Evolutionary conservation across 2,797 vertebrate species (phyloP).

Genomic region (Halcyon badia): DNA sequence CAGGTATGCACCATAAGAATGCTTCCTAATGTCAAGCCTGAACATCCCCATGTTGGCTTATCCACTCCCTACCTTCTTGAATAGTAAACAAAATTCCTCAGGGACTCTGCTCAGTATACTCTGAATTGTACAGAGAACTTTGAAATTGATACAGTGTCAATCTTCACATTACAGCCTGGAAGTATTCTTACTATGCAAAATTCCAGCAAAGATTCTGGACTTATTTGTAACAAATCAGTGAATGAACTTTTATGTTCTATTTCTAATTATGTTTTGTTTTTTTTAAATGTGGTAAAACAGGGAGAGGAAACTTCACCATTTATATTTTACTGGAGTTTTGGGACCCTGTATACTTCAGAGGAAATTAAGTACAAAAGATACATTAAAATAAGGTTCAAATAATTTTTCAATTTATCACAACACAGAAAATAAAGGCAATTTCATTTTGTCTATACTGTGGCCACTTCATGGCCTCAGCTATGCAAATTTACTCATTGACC

Average conservation of each 20-base stretch:
- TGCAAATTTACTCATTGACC: background rate
- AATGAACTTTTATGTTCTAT: background rate
- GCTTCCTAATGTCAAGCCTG: background rate
- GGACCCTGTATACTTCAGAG: conserved; percentile 37
- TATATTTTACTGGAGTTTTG: conserved; percentile 37
- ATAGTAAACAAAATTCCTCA: conserved; percentile 29
- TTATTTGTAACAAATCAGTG: conserved; percentile 23
- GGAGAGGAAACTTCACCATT: background rate
- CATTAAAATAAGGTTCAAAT: background rate
- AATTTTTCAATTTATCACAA: conserved; percentile 1
- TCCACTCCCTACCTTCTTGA: background rate
- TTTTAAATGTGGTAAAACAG: background rate
- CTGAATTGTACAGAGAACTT: conserved; percentile 55
- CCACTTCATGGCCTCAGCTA: background rate
- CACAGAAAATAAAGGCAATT: background rate
- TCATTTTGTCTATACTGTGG: background rate
- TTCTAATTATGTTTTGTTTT: background rate
- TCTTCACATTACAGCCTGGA: conserved; percentile 28
- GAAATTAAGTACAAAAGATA: conserved; percentile 53
- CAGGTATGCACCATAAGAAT: background rate
- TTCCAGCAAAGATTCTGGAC: background rate
- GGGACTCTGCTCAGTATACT: conserved; percentile 24
- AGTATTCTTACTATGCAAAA: background rate
- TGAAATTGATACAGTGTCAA: conserved; percentile 48
- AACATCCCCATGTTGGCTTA: background rate